These are phyloP conservation scores for Tragelaphus oryx DNA, from an alignment of 2,797 vertebrate species.

Conservation along the genomic window DNA sequence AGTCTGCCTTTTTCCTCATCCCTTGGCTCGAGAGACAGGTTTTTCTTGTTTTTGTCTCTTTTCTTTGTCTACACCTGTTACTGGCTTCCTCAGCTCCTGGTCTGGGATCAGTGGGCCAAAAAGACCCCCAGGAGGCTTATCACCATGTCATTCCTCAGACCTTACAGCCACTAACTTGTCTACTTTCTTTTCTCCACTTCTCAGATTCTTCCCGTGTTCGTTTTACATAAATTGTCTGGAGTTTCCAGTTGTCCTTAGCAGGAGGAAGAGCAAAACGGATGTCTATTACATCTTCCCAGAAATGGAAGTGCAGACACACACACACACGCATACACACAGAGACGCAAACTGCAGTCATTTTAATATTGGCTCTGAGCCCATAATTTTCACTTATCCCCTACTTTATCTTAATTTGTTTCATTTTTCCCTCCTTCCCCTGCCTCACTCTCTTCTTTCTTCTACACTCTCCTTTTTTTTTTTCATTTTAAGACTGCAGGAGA, in stretches of 20 bases:
- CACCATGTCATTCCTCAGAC: not conserved
- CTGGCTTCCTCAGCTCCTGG: not conserved
- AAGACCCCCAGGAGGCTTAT: not conserved
- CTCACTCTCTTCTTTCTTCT: not conserved
- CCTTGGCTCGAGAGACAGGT: not conserved
- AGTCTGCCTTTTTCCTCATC: not conserved
- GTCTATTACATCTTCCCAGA: not conserved
- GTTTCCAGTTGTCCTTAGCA: not conserved
- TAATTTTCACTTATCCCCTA: not conserved
- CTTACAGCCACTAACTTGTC: not conserved
- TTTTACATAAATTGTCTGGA: not conserved
- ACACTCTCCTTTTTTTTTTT: not conserved
- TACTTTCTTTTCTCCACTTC: not conserved
- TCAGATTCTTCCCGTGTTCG: not conserved
- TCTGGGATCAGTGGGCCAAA: not conserved
- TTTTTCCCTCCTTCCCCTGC: not conserved
- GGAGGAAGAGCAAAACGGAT: not conserved
- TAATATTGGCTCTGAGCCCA: not conserved
- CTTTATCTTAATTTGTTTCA: not conserved
- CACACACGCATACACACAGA: not conserved
- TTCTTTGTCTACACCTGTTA: not conserved
- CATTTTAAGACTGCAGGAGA: not conserved
- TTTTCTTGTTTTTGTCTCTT: not conserved
- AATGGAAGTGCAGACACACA: not conserved
- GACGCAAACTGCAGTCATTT: not conserved